phyloP scores from a whole-genome alignment of 2,888 invertebrate species.

The Platypus cylindrus region DNA sequence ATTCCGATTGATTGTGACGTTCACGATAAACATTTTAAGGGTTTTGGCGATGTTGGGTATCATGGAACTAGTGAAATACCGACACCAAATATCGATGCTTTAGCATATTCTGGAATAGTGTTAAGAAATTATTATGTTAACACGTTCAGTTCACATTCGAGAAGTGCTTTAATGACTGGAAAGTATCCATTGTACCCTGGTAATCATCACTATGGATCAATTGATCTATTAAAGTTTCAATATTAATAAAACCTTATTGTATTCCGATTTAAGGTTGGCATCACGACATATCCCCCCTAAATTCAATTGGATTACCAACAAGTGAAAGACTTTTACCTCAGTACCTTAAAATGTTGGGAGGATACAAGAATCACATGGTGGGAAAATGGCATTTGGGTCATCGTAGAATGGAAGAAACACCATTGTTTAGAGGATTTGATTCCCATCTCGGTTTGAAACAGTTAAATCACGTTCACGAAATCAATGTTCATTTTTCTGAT shows the following conservation, averaged over 20 bases:
- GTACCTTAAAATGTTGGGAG: conserved; percentile 64
- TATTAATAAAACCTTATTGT: too few relatives aligned
- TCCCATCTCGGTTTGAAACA: conserved; percentile 56
- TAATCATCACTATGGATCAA: conserved; percentile 30
- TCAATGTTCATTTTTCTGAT: neutral
- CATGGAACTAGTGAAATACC: conserved; percentile 81
- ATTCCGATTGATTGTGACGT: neutral
- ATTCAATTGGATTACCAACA: conserved; percentile 59
- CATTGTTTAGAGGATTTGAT: conserved; percentile 55
- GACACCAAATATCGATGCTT: conserved; percentile 82
- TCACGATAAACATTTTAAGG: conserved; percentile 40
- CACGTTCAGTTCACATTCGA: conserved; percentile 84
- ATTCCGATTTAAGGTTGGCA: conserved; percentile 17
- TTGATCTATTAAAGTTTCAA: neutral
- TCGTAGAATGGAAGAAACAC: conserved; percentile 48
- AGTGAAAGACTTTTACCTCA: conserved; percentile 70
- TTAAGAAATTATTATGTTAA: conserved; percentile 79
- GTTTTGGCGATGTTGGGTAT: conserved; percentile 88
- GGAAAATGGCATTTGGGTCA: conserved; percentile 90
- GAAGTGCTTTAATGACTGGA: conserved; percentile 82
- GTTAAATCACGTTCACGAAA: too few relatives aligned
- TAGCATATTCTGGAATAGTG: conserved; percentile 73
- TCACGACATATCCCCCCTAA: conserved; percentile 14
- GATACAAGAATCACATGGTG: conserved; percentile 69
- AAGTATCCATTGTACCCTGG: conserved; percentile 85